phyloP scores from a whole-genome alignment of 1,140 invertebrate species.

The Pseudomyrmex concolor region DNA sequence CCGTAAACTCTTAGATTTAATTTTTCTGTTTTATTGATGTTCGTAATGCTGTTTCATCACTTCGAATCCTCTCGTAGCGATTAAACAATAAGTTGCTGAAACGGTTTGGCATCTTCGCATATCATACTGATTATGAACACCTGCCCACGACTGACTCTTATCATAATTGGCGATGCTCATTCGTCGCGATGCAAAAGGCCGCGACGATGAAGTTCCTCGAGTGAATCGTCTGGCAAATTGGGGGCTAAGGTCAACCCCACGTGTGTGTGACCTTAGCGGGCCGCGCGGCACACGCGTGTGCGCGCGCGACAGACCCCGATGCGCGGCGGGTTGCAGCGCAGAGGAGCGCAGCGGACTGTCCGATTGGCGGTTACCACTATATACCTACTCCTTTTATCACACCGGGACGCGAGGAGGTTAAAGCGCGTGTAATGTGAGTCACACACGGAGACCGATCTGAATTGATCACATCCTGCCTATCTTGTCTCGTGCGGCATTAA shows the following conservation, averaged over 20 bases:
- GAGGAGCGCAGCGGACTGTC: constrained; percentile 43
- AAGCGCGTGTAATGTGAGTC: constrained; percentile 80
- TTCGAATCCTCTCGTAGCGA: not conserved
- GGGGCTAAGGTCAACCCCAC: constrained; percentile 80
- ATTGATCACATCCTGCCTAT: constrained; percentile 84
- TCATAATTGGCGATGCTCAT: constrained; percentile 2
- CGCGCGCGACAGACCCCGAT: not conserved
- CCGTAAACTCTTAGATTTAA: not conserved
- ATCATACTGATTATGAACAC: not conserved
- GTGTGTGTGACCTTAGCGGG: constrained; percentile 69
- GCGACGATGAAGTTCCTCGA: constrained; percentile 70
- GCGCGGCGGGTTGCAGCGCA: no score
- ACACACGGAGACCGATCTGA: constrained; percentile 81
- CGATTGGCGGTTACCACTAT: constrained; percentile 63
- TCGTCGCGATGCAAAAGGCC: constrained; percentile 56
- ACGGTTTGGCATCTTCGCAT: not conserved
- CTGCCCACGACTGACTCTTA: not conserved
- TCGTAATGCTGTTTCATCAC: not conserved
- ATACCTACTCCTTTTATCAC: constrained; percentile 56
- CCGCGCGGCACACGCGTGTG: constrained; percentile 56
- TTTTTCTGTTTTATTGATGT: not conserved
- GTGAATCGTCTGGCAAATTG: constrained; percentile 74
- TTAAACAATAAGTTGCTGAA: not conserved
- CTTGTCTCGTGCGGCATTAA: constrained; percentile 79
- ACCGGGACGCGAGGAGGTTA: constrained; percentile 56